A percentile compares a stretch with the other conserved stretches of the same genome.
Evolutionary conservation across 2,888 invertebrate species (phyloP).

Genomic region (Cactoblastis cactorum): DNA sequence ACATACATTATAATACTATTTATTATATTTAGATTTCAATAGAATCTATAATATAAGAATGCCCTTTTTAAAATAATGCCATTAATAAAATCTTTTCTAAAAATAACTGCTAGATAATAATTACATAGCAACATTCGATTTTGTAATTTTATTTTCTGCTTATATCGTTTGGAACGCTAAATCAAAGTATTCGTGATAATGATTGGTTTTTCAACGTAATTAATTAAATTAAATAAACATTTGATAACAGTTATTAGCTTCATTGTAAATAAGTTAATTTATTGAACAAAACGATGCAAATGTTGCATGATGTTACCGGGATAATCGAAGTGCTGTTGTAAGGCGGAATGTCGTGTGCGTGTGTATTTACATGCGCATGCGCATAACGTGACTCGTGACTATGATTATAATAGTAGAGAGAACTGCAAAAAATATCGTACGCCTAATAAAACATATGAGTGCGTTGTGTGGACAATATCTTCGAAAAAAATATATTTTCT

Average conservation of each 20-base stretch:
- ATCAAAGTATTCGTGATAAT: constrained; percentile 35
- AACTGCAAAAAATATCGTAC: constrained; percentile 23
- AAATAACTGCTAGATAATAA: too few relatives aligned
- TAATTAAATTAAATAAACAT: constrained; percentile 35
- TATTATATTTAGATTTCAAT: too few relatives aligned
- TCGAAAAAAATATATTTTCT: too few relatives aligned
- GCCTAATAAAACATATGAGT: too few relatives aligned
- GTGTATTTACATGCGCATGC: constrained; percentile 61
- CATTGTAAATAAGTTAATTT: constrained; percentile 35
- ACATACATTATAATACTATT: too few relatives aligned
- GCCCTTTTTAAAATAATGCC: too few relatives aligned
- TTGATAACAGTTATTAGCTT: constrained; percentile 32
- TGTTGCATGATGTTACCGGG: constrained; percentile 38
- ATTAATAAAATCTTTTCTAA: too few relatives aligned
- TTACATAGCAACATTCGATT: too few relatives aligned
- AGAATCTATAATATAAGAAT: too few relatives aligned
- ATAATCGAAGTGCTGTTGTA: constrained; percentile 21
- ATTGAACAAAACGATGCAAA: constrained; percentile 24
- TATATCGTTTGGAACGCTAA: constrained; percentile 30
- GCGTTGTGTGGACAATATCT: constrained; percentile 46
- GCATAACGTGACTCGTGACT: constrained; percentile 58
- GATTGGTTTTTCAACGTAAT: constrained; percentile 24
- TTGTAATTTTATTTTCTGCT: too few relatives aligned
- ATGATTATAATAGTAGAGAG: constrained; percentile 42
- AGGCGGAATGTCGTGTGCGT: constrained; percentile 51